Base-by-base conservation (phyloP, 1,140 invertebrate species). In the Arctopsyche grandis region DNA sequence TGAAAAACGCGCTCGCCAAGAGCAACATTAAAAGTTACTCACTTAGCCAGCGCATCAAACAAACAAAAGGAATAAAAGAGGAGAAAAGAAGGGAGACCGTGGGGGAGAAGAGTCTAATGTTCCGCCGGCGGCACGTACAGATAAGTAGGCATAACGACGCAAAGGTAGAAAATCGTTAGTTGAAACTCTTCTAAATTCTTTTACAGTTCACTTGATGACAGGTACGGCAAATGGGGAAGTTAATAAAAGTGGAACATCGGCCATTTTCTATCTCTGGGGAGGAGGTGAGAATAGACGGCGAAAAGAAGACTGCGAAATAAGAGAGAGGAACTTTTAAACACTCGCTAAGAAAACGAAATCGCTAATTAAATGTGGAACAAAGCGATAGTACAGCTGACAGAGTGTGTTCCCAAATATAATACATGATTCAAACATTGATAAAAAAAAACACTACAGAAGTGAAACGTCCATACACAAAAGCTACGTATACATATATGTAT, bases 121-220 rank as follows among this genome's bases (percentile, higher is more conserved):
- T 52, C 22, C 56, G 19, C 19, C 46, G 44, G 43, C 70, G 43
- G n/a, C 38, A 63, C 52, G 71, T 79, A 46, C 56, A 76, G 77
- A 73, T 73, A 79, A 74, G 78, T 79, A 69, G 60, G 73, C 73
- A 79, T 26, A 76, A 58, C 71, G 71, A 58, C 38, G 73, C 71
- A 48, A 79, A 79, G 78, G 78, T 79, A 63, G 79, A 77, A 43
- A 77, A 77, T 77, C 79, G 79, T 80, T 80, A 80, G 63, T 46
- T 71, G 79, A 80, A 80, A 77, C 74, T 80, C 79, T 77, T 77
- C 60, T 77, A 77, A 80, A 80, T 75, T 80, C 74, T 75, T 76
- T 76, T 69, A 70, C 73, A 80, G 79, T 80, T 80, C 74, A 63
- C 74, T 77, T 77, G 79, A 80, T 80, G 79, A 80, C 79, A 80